Conservation (phyloP, 1,140 invertebrate genomes). For the Panagrolaimus sp. region DNA sequence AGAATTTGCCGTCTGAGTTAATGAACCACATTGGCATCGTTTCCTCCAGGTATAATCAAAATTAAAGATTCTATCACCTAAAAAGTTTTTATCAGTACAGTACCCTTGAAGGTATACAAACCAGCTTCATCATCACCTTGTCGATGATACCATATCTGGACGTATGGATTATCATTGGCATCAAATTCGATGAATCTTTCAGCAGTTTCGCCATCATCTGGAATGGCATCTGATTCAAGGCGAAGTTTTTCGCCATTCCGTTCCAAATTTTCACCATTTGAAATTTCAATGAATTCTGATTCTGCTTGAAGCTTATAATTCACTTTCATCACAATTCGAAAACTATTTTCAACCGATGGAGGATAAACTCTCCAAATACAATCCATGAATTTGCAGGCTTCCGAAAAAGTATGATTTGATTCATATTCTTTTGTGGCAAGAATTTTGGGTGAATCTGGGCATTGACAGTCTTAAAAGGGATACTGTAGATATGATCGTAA, state of each 20-base stretch:
- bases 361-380: constrained; percentile 36
- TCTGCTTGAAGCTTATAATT: constrained; percentile 21
- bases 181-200: neutral
- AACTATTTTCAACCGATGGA: neutral
- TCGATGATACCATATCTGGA: constrained; percentile 35
- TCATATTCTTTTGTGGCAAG: constrained; percentile 14
- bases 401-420: neutral
- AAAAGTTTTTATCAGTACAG: too few relatives aligned
- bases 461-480: constrained; percentile 32
- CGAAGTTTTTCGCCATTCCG: neutral
- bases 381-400: constrained; percentile 35
- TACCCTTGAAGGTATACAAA: too few relatives aligned
- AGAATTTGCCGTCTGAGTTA: constrained; percentile 19
- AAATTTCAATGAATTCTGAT: constrained; percentile 31
- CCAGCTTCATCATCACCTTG: constrained; percentile 23
- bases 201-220: neutral
- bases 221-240: neutral
- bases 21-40: constrained; percentile 32
- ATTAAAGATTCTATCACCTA: constrained; percentile 20
- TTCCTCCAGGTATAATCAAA: constrained; percentile 35
- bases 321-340: constrained; percentile 35
- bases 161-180: neutral
- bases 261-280: constrained; percentile 19
- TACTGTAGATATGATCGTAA: neutral
- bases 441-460: constrained; percentile 25